Percentiles rank a stretch among this genome's conserved stretches.
Evolutionary conservation across 2,888 invertebrate species (phyloP).

Genomic region (Idaea biselata): DNA sequence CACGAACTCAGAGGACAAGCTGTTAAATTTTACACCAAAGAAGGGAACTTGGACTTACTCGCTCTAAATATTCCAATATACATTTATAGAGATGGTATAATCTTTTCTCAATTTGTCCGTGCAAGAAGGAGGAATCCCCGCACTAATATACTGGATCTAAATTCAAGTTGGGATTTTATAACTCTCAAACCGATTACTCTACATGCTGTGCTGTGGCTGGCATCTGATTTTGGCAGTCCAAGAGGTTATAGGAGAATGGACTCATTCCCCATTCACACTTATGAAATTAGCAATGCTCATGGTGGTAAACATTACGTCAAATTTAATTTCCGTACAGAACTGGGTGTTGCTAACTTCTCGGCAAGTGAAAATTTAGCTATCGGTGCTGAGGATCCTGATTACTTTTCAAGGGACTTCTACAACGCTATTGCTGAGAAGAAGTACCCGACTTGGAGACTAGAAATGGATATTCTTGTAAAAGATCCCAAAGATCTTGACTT

Average conservation of each 20-base stretch:
- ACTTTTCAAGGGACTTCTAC: conserved; percentile 90
- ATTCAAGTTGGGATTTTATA: conserved; percentile 96
- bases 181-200: conserved; percentile 91
- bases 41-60: conserved; percentile 94
- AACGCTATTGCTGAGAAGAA: conserved; percentile 88
- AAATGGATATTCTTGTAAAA: conserved; percentile 88
- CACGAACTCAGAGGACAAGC: conserved; percentile 95
- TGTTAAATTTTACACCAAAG: conserved; percentile 93
- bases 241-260: conserved; percentile 95
- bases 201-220: conserved; percentile 86
- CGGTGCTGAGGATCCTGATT: conserved; percentile 89
- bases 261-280: conserved; percentile 95
- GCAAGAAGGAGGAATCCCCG: conserved; percentile 95
- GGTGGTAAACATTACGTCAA: conserved; percentile 88
- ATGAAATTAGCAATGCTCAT: conserved; percentile 88
- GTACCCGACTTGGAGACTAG: conserved; percentile 87
- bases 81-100: conserved; percentile 91
- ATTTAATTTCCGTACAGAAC: conserved; percentile 93
- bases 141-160: conserved; percentile 90
- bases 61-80: conserved; percentile 94
- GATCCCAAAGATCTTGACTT: conserved; percentile 87
- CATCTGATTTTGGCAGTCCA: conserved; percentile 90
- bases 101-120: conserved; percentile 95
- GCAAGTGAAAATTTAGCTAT: conserved; percentile 83
- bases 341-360: conserved; percentile 88